These are phyloP conservation scores for Neodiprion virginianus DNA, from an alignment of 1,140 invertebrate species.

Conservation along the genomic window DNA sequence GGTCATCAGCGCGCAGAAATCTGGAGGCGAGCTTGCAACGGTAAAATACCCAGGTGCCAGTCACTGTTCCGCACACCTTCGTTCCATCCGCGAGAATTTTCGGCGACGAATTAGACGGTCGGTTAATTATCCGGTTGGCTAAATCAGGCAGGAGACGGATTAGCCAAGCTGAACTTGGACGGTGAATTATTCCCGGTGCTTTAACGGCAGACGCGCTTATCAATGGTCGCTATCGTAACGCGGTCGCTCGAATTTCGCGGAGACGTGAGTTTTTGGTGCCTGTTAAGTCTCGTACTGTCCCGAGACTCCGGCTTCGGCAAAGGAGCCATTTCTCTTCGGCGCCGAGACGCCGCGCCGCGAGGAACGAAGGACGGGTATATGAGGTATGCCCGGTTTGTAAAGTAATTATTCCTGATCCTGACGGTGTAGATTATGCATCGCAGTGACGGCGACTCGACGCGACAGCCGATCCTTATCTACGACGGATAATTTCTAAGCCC, in stretches of 20 bases:
- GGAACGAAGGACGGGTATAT: background rate
- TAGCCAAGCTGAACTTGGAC: no score
- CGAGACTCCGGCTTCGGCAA: background rate
- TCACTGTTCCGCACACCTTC: no score
- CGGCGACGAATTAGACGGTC: no score
- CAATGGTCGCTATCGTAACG: background rate
- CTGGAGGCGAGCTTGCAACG: no score
- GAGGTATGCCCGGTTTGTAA: conserved; percentile 37
- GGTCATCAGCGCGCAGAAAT: no score
- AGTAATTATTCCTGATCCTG: conserved; percentile 42
- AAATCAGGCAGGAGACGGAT: no score
- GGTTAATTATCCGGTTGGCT: no score
- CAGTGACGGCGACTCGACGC: conserved; percentile 43
- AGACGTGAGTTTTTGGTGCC: background rate
- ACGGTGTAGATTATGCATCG: conserved; percentile 28
- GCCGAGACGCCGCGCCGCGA: background rate
- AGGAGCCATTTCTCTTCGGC: background rate
- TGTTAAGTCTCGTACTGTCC: background rate
- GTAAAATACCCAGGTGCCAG: no score
- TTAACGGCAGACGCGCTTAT: background rate
- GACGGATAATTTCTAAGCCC: conserved; percentile 36
- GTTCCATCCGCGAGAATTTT: no score
- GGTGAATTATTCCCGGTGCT: no score
- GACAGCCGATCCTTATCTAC: conserved; percentile 44
- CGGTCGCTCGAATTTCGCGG: background rate